Conservation (phyloP, 2,113 vertebrate genomes). For the Accipiter virgatus region DNA sequence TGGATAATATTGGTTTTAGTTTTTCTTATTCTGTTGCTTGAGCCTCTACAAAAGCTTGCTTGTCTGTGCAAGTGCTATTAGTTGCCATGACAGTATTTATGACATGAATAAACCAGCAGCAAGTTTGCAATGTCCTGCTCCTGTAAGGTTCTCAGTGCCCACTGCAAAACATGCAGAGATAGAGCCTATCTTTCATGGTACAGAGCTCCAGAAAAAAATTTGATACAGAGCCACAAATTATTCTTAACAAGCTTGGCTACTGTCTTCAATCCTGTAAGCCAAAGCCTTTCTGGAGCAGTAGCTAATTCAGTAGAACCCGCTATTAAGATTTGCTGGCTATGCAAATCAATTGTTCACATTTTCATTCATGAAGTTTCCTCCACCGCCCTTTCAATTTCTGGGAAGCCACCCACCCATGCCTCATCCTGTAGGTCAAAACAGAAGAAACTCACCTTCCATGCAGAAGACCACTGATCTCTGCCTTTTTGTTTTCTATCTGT, state of each 20-base stretch:
- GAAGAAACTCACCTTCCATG: background rate
- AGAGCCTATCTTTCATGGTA: background rate
- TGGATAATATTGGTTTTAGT: background rate
- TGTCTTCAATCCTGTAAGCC: background rate
- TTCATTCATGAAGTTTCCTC: background rate
- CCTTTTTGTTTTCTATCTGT: background rate
- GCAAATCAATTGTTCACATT: background rate
- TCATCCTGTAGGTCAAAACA: background rate
- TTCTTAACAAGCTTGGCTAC: background rate
- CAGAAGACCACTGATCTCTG: background rate
- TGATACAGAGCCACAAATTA: background rate
- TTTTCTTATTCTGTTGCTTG: background rate
- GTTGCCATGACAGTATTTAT: slow-evolving; percentile 4
- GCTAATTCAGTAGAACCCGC: background rate
- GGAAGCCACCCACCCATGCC: background rate
- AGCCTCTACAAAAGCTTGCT: background rate
- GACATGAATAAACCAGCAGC: background rate
- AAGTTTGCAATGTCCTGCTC: background rate
- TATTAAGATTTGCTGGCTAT: background rate
- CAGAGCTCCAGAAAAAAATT: background rate
- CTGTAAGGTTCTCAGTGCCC: background rate
- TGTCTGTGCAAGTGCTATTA: background rate
- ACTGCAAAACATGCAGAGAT: background rate
- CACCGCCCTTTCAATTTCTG: background rate
- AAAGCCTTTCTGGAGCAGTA: background rate